phyloP scores from a whole-genome alignment of 2,113 vertebrate genomes.

The Caloenas nicobarica region DNA sequence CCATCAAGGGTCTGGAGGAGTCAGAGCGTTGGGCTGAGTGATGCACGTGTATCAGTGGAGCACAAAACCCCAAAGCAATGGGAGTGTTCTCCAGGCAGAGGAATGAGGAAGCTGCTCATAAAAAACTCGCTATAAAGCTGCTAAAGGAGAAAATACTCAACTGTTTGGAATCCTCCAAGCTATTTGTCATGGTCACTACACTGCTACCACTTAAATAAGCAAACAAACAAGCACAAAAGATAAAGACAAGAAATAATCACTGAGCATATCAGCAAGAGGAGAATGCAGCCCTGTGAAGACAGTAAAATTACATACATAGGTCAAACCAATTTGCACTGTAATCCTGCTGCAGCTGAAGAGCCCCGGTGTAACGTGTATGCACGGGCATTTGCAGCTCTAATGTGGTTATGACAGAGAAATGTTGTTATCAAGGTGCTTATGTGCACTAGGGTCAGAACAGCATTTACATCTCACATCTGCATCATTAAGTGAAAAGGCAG shows the following conservation, averaged over 20 bases:
- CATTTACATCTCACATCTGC: not conserved
- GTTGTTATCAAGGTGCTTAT: not conserved
- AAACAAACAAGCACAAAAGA: slow-evolving; percentile 45
- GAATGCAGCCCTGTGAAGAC: slow-evolving; percentile 4
- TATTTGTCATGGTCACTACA: slow-evolving; percentile 48
- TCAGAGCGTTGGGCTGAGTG: not conserved
- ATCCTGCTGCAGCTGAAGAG: not conserved
- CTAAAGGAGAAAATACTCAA: not conserved
- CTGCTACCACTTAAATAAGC: slow-evolving; percentile 58
- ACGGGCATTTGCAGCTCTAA: not conserved
- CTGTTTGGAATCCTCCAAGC: not conserved
- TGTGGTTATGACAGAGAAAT: not conserved
- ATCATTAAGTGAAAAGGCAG: not conserved
- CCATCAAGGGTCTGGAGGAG: not conserved
- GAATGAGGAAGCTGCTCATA: not conserved
- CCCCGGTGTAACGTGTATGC: not conserved
- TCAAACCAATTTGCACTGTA: slow-evolving; percentile 48
- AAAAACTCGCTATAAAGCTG: not conserved
- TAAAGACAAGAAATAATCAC: slow-evolving; percentile 54
- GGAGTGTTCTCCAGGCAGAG: not conserved
- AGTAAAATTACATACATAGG: slow-evolving; percentile 23
- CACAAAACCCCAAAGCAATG: not conserved
- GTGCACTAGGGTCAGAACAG: not conserved
- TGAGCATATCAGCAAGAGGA: not conserved
- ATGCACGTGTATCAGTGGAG: not conserved